phyloP scores from a whole-genome alignment of 2,888 invertebrate species.

The Notodonta ziczac region DNA sequence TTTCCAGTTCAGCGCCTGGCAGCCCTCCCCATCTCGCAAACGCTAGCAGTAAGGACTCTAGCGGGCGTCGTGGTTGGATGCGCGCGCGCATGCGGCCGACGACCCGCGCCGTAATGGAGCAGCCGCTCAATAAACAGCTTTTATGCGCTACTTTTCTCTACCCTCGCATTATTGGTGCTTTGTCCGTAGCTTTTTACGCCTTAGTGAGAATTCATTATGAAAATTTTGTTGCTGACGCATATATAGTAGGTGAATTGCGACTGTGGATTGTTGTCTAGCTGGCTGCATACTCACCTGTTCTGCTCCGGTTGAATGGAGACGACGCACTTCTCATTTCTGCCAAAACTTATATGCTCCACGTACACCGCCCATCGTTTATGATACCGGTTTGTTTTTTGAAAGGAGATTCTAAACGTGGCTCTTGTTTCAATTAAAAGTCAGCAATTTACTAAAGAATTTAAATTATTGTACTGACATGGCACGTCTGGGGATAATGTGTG shows the following conservation, averaged over 20 bases:
- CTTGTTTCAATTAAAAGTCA: no score
- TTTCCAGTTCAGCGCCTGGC: background rate
- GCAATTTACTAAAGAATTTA: background rate
- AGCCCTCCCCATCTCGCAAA: slow-evolving; percentile 13
- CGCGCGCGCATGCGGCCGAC: slow-evolving; percentile 61
- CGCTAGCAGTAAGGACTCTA: slow-evolving; percentile 60
- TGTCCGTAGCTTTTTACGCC: slow-evolving; percentile 33
- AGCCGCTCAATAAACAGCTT: slow-evolving; percentile 40
- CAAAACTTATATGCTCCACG: background rate
- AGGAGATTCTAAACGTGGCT: no score
- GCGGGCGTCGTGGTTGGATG: slow-evolving; percentile 62
- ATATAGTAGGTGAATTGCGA: slow-evolving; percentile 22
- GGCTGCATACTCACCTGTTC: slow-evolving; percentile 9
- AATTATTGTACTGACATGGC: background rate
- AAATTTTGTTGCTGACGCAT: slow-evolving; percentile 20
- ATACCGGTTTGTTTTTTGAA: no score
- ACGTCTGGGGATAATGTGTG: slow-evolving; percentile 15
- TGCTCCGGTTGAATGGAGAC: slow-evolving; percentile 11
- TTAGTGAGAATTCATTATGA: slow-evolving; percentile 18
- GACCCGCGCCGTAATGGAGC: slow-evolving; percentile 54
- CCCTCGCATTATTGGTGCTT: slow-evolving; percentile 32
- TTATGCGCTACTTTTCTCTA: slow-evolving; percentile 43
- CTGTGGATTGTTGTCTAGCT: slow-evolving; percentile 12
- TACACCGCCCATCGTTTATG: no score
- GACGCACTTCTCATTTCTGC: slow-evolving; percentile 4